These are phyloP conservation scores for Calidris pugnax DNA, from an alignment of 2,113 vertebrate genomes.

Conservation along the genomic window DNA sequence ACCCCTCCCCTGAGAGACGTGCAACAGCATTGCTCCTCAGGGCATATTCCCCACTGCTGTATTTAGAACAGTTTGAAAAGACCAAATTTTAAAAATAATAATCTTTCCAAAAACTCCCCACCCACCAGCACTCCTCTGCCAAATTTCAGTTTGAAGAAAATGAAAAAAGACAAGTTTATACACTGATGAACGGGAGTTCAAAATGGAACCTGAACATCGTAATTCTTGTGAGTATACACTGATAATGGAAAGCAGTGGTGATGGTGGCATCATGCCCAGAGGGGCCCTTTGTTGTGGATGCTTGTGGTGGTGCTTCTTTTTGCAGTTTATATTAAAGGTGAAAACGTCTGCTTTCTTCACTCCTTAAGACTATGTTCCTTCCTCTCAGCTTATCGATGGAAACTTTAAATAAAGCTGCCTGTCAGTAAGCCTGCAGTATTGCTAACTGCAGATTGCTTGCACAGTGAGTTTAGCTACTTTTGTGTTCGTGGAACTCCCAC, in stretches of 20 bases:
- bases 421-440: neutral
- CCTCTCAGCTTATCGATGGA: neutral
- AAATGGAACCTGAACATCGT: neutral
- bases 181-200: neutral
- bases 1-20: conserved; percentile 45
- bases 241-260: neutral
- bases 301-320: neutral
- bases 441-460: neutral
- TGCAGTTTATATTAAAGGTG: neutral
- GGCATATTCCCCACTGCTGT: conserved; percentile 50
- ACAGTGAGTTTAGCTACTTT: neutral
- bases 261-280: neutral
- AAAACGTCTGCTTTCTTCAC: neutral
- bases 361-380: neutral
- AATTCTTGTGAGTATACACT: neutral
- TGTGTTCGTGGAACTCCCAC: neutral
- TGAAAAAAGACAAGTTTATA: neutral
- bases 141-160: conserved; percentile 41
- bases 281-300: neutral
- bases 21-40: conserved; percentile 34
- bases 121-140: conserved; percentile 30
- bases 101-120: conserved; percentile 34
- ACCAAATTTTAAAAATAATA: conserved; percentile 9
- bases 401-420: neutral
- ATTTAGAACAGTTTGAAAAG: conserved; percentile 60